Percentiles rank a stretch among this genome's conserved stretches.
These are phyloP conservation scores for Crotalus viridis DNA, from an alignment of 2,113 vertebrate species.

Conservation along the genomic window DNA sequence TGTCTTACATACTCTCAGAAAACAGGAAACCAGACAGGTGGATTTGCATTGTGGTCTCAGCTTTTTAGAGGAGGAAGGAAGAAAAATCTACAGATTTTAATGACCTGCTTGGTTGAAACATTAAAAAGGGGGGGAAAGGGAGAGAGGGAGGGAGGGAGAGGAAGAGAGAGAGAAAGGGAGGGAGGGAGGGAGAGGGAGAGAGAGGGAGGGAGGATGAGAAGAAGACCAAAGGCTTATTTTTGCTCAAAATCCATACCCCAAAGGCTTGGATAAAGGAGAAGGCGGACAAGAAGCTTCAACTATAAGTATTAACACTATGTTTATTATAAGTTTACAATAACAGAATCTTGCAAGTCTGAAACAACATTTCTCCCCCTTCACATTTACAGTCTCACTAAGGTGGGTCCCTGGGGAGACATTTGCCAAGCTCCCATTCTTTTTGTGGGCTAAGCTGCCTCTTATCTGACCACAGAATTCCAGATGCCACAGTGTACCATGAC, in stretches of 20 bases:
- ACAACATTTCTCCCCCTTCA: background rate
- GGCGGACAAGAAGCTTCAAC: background rate
- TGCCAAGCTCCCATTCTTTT: background rate
- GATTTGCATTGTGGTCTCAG: background rate
- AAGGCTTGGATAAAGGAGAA: background rate
- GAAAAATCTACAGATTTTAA: constrained; percentile 14
- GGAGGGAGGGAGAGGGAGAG: no score
- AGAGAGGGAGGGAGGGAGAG: background rate
- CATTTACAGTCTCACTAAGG: background rate
- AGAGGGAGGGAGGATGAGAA: background rate
- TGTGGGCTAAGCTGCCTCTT: background rate
- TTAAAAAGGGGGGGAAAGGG: background rate
- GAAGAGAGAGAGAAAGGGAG: background rate
- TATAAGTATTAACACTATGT: background rate
- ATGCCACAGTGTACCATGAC: background rate
- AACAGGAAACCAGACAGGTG: constrained; percentile 1
- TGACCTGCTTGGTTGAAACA: constrained; percentile 30
- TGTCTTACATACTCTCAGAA: accelerated
- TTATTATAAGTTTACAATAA: background rate
- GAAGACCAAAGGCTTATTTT: background rate
- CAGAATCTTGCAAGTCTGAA: background rate
- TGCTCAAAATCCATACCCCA: background rate
- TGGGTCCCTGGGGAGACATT: background rate
- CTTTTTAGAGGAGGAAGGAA: background rate
- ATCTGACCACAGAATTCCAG: background rate